phyloP scores from a whole-genome alignment of 2,113 vertebrate species.

The Pycnonotus jocosus region DNA sequence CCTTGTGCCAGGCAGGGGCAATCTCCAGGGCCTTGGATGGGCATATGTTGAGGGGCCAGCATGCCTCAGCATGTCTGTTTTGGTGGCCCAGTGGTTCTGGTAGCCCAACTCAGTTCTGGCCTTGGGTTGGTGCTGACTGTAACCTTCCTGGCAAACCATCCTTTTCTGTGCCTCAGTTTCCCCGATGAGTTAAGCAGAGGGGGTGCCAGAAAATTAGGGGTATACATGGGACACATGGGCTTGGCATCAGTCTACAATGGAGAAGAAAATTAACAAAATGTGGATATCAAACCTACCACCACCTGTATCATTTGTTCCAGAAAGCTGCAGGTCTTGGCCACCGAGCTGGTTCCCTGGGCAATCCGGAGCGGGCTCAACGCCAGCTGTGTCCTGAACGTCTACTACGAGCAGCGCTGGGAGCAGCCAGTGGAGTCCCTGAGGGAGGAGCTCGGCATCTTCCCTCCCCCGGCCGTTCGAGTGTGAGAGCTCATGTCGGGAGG shows the following conservation, averaged over 20 bases:
- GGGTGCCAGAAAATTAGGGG: not conserved
- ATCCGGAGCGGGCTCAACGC: conserved; percentile 74
- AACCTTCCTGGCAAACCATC: not conserved
- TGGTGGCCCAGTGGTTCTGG: not conserved
- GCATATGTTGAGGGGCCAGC: not conserved
- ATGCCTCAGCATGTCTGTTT: not conserved
- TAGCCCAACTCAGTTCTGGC: not conserved
- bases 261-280: not conserved
- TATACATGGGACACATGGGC: not conserved
- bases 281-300: not conserved
- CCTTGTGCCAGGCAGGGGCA: not conserved
- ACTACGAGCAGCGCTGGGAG: conserved; percentile 91
- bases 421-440: conserved; percentile 82
- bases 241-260: not conserved
- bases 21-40: not conserved
- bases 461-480: conserved; percentile 30
- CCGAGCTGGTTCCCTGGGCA: conserved; percentile 86
- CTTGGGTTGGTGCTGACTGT: not conserved
- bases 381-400: conserved; percentile 83
- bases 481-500: not conserved
- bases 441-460: conserved; percentile 84
- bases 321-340: conserved; percentile 73
- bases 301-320: conserved; percentile 50
- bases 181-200: not conserved
- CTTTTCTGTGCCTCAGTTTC: not conserved